Conservation (phyloP, 1,140 invertebrate species). For the Gryon sp. region DNA sequence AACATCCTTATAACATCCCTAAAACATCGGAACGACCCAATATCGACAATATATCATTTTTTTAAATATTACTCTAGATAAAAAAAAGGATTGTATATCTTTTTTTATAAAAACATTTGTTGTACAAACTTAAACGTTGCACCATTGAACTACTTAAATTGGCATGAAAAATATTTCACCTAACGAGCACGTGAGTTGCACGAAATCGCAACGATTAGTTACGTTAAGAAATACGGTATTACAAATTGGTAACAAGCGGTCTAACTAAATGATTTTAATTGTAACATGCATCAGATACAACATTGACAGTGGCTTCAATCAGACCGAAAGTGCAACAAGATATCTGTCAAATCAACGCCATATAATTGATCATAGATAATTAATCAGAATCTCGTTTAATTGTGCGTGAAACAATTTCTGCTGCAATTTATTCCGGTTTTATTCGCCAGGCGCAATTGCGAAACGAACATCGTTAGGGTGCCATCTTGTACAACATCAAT, state of each 20-base stretch:
- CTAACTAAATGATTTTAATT: slow-evolving; percentile 42
- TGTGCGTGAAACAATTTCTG: slow-evolving; percentile 11
- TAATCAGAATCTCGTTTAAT: slow-evolving; percentile 45
- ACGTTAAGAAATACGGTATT: no score
- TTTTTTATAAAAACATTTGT: no score
- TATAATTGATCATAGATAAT: slow-evolving; percentile 8
- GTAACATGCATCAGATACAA: slow-evolving; percentile 22
- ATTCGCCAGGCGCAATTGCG: not conserved
- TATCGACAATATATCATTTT: no score
- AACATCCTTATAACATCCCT: no score
- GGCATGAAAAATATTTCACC: no score
- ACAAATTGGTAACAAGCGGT: slow-evolving; percentile 59
- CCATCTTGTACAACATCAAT: slow-evolving; percentile 34
- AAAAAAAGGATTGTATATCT: no score
- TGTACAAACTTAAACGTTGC: no score
- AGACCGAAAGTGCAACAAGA: not conserved
- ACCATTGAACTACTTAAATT: no score
- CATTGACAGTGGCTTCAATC: slow-evolving; percentile 12
- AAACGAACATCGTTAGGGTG: slow-evolving; percentile 15
- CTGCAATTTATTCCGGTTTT: slow-evolving; percentile 5
- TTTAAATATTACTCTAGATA: no score
- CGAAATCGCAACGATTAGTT: no score
- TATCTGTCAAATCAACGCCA: not conserved
- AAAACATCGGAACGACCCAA: no score
- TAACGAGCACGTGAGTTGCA: no score